A percentile compares a stretch with the other conserved stretches of the same genome.
These are phyloP conservation scores for Heterodera schachtii DNA, from an alignment of 1,140 invertebrate genomes.

Conservation along the genomic window DNA sequence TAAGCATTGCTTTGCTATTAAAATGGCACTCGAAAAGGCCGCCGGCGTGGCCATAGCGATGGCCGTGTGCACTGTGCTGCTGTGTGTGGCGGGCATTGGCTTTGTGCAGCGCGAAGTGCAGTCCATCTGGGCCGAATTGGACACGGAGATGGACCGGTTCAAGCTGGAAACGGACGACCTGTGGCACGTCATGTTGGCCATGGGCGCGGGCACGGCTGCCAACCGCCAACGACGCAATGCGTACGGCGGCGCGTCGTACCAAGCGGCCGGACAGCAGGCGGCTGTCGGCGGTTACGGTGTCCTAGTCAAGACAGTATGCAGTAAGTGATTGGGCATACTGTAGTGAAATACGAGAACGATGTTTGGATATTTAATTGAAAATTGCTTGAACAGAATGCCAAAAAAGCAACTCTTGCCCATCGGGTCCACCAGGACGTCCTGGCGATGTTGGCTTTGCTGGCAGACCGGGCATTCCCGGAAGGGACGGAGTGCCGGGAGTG, in stretches of 20 bases:
- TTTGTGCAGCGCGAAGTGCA: slow-evolving; percentile 61
- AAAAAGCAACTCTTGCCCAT: slow-evolving; percentile 25
- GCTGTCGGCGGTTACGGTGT: neutral
- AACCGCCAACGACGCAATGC: slow-evolving; percentile 47
- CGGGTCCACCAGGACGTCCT: slow-evolving; percentile 18
- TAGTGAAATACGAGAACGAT: too few relatives aligned
- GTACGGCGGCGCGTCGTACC: slow-evolving; percentile 28
- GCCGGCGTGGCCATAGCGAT: slow-evolving; percentile 43
- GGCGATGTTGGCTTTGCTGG: slow-evolving; percentile 16
- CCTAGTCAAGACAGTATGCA: neutral
- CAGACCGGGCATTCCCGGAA: slow-evolving; percentile 8
- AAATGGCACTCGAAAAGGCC: slow-evolving; percentile 3
- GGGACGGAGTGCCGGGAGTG: slow-evolving; percentile 9
- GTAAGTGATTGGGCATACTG: neutral
- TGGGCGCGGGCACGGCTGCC: slow-evolving; percentile 39
- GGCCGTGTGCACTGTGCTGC: slow-evolving; percentile 52
- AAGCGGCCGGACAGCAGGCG: neutral
- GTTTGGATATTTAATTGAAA: neutral
- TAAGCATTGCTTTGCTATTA: too few relatives aligned
- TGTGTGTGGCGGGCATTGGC: slow-evolving; percentile 56
- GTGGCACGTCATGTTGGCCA: slow-evolving; percentile 48
- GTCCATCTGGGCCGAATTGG: slow-evolving; percentile 59
- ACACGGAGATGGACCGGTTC: slow-evolving; percentile 57
- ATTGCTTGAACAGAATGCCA: slow-evolving; percentile 19
- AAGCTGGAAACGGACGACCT: slow-evolving; percentile 45